Conservation (phyloP, 2,113 vertebrate species). For the Canis aureus region DNA sequence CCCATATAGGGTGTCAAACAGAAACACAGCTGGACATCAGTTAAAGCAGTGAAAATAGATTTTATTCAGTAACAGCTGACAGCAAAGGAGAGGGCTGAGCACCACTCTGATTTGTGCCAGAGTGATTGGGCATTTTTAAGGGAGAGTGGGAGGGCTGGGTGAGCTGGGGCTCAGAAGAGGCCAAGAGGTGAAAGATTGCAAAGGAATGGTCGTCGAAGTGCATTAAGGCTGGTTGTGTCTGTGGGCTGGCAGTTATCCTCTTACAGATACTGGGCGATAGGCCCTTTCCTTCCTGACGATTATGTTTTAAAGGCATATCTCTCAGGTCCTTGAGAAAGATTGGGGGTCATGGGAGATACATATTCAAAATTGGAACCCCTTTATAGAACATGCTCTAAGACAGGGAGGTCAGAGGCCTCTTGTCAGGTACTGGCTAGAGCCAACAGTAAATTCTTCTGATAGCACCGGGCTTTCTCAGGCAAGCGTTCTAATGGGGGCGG, state of each 20-base stretch:
- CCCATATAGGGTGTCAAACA: not conserved
- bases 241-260: not conserved
- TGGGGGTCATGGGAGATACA: not conserved
- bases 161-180: not conserved
- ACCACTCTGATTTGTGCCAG: not conserved
- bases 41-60: not conserved
- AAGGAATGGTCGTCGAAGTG: too few relatives aligned
- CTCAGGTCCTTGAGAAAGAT: not conserved
- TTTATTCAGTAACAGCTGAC: not conserved
- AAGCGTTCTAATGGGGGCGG: not conserved
- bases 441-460: not conserved
- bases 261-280: not conserved
- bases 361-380: not conserved
- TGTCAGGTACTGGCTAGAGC: not conserved
- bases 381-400: not conserved
- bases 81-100: not conserved
- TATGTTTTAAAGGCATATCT: not conserved
- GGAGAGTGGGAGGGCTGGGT: fast-evolving
- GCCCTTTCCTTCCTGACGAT: not conserved
- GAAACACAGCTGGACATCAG: not conserved
- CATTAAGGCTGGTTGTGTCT: not conserved
- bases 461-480: not conserved
- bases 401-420: not conserved
- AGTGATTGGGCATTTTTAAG: not conserved
- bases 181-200: not conserved